phyloP scores from a whole-genome alignment of 2,797 vertebrate genomes.

The Huso huso region DNA sequence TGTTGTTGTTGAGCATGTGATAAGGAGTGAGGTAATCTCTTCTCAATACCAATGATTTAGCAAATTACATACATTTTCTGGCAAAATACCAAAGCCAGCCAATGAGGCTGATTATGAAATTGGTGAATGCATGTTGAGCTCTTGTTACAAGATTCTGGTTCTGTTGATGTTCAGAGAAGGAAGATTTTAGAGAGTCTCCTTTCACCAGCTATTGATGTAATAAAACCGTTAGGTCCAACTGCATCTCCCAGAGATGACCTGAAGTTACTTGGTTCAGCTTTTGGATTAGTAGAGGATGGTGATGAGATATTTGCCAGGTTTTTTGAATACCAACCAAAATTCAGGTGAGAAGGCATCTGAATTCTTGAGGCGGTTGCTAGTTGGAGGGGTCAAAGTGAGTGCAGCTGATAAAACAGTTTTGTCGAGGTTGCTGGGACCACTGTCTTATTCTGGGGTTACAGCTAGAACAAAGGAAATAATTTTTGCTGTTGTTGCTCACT shows the following conservation, averaged over 20 bases:
- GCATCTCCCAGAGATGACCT: slow-evolving; percentile 19
- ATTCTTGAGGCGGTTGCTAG: slow-evolving; percentile 20
- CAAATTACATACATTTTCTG: slow-evolving; percentile 21
- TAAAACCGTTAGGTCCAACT: slow-evolving; percentile 17
- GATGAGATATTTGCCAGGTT: slow-evolving; percentile 22
- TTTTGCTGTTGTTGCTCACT: slow-evolving; percentile 11
- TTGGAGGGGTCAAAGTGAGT: not conserved
- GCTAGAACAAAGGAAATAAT: slow-evolving; percentile 9
- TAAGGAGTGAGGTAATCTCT: slow-evolving; percentile 3
- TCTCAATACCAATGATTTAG: slow-evolving; percentile 13
- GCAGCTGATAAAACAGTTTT: slow-evolving; percentile 19
- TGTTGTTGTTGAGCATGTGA: slow-evolving; percentile 19
- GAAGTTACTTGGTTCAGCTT: slow-evolving; percentile 21
- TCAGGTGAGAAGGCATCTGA: slow-evolving; percentile 22
- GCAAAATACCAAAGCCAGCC: slow-evolving; percentile 19
- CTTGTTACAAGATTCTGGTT: slow-evolving; percentile 14
- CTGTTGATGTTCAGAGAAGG: slow-evolving; percentile 14
- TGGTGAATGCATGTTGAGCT: slow-evolving; percentile 25
- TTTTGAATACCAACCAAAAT: slow-evolving; percentile 24
- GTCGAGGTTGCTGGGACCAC: slow-evolving; percentile 18
- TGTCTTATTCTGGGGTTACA: slow-evolving; percentile 14
- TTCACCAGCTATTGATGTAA: slow-evolving; percentile 19
- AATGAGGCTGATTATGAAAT: slow-evolving; percentile 25
- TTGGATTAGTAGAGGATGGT: slow-evolving; percentile 25
- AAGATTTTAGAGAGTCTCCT: slow-evolving; percentile 26